phyloP scores from a whole-genome alignment of 2,797 vertebrate species.

The Caiman crocodilus region DNA sequence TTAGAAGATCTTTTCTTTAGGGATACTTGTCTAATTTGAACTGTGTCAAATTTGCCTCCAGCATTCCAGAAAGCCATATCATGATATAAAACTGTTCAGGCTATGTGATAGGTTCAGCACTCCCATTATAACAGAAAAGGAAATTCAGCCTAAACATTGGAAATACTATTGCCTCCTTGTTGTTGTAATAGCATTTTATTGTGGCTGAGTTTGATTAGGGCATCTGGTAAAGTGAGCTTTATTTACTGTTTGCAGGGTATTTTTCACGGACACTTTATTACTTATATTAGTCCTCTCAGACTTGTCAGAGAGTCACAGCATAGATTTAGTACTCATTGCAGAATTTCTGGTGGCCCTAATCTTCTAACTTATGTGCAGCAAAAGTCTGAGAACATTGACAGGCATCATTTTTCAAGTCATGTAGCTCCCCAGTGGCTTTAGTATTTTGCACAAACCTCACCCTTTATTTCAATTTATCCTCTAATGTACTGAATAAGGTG shows the following conservation, averaged over 20 bases:
- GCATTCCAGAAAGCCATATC: neutral
- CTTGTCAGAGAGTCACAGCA: neutral
- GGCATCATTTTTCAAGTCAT: neutral
- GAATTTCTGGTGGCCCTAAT: neutral
- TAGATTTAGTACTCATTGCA: neutral
- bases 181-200: neutral
- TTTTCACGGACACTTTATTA: neutral
- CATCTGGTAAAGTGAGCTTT: neutral
- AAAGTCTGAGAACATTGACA: neutral
- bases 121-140: neutral
- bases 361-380: neutral
- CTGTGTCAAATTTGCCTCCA: accelerated
- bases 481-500: neutral
- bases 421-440: neutral
- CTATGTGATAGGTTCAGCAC: neutral
- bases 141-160: neutral
- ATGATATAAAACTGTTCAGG: neutral
- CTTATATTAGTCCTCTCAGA: neutral
- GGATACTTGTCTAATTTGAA: neutral
- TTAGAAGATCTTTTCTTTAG: neutral
- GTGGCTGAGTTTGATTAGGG: neutral
- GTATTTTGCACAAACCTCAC: neutral
- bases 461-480: conserved; percentile 2
- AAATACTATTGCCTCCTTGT: neutral
- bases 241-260: neutral